phyloP scores from a whole-genome alignment of 2,888 invertebrate species.

The Lepetodrilus schrolli region DNA sequence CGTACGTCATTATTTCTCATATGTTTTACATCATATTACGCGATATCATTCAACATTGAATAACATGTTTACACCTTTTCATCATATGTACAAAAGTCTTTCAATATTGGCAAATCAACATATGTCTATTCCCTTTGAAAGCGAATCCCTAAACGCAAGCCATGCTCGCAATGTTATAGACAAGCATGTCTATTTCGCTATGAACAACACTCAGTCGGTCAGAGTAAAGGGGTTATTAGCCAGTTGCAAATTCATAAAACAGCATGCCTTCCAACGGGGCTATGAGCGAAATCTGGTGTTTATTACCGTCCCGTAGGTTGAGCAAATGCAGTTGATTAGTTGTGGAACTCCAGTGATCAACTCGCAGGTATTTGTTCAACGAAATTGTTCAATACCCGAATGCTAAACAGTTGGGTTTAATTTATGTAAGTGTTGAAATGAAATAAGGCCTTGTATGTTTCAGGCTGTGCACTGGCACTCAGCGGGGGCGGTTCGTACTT shows the following conservation, averaged over 20 bases:
- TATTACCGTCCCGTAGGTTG: background rate
- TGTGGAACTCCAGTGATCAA: background rate
- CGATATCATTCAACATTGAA: background rate
- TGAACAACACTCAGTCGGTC: conserved; percentile 3
- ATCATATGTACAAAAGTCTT: background rate
- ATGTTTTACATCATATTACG: too few relatives aligned
- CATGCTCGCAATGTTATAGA: conserved; percentile 19
- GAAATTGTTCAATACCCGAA: conserved; percentile 16
- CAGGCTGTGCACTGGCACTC: background rate
- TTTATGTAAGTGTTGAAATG: conserved; percentile 8
- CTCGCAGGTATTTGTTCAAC: background rate
- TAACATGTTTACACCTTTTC: conserved; percentile 19
- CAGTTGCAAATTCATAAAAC: conserved; percentile 16
- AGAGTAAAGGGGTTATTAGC: background rate
- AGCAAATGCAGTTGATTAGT: conserved; percentile 9
- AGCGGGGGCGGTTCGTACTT: background rate
- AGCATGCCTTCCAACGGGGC: background rate
- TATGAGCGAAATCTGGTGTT: conserved; percentile 1
- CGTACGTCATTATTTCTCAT: too few relatives aligned
- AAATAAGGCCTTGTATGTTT: background rate
- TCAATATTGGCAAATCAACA: conserved; percentile 18
- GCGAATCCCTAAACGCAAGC: background rate
- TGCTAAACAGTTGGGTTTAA: conserved; percentile 12
- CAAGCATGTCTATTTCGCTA: conserved; percentile 18
- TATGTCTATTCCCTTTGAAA: conserved; percentile 22